Conservation (phyloP, 2,113 vertebrate species). For the Anguilla rostrata region DNA sequence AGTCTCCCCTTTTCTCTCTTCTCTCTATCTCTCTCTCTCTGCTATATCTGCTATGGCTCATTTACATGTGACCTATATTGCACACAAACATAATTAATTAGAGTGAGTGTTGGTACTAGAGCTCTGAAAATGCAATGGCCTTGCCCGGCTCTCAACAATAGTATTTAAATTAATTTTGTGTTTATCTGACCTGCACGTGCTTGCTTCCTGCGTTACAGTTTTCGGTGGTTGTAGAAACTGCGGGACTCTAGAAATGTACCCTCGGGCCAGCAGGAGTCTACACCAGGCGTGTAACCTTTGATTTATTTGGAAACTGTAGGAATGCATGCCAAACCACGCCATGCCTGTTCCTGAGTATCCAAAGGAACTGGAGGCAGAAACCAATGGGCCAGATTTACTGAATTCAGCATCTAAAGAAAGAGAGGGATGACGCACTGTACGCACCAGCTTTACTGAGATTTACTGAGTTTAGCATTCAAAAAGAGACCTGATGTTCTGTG, state of each 20-base stretch:
- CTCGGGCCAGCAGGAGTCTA: too few relatives aligned
- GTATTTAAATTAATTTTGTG: slow-evolving; percentile 7
- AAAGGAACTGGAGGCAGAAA: background rate
- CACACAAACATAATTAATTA: background rate
- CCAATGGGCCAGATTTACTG: background rate
- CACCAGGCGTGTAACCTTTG: too few relatives aligned
- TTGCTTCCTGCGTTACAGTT: background rate
- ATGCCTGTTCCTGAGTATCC: background rate
- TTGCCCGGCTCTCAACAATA: slow-evolving; percentile 5
- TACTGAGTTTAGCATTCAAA: background rate
- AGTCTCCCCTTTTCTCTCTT: background rate
- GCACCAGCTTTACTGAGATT: background rate
- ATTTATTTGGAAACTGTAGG: too few relatives aligned
- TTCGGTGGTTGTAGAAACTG: background rate
- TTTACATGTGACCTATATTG: slow-evolving; percentile 10
- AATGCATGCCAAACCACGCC: background rate
- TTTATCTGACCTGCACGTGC: slow-evolving; percentile 7
- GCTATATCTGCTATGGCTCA: background rate
- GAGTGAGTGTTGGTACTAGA: background rate
- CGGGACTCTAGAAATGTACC: too few relatives aligned
- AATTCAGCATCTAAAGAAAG: background rate
- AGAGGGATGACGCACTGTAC: background rate
- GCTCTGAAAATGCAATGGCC: background rate
- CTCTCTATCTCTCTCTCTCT: background rate
- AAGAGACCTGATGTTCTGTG: background rate